Evolutionary conservation across 2,888 invertebrate species (phyloP).

Genomic region (Xestia rhomboidea): DNA sequence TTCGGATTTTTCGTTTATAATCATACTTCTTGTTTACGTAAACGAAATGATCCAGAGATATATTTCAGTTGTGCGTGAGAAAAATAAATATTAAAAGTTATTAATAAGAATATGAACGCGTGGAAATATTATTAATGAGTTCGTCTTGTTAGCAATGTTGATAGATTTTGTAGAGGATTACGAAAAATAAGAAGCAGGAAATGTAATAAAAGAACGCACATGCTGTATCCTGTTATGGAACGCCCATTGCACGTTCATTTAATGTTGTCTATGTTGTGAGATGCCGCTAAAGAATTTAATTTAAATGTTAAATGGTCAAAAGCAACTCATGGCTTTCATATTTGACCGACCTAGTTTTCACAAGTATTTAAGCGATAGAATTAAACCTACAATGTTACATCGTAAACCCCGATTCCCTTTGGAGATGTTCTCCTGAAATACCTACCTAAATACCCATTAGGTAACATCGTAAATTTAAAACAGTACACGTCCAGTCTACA

Average conservation of each 20-base stretch:
- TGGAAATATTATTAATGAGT: slow-evolving; percentile 51
- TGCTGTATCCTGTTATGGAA: not conserved
- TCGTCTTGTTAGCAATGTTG: slow-evolving; percentile 12
- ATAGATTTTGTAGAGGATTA: slow-evolving; percentile 10
- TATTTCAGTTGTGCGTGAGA: slow-evolving; percentile 23
- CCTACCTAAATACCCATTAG: not conserved
- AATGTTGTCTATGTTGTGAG: not conserved
- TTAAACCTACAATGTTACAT: not conserved
- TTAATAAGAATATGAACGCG: slow-evolving; percentile 47
- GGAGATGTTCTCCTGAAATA: not conserved
- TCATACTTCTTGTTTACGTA: slow-evolving; percentile 52
- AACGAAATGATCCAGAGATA: slow-evolving; percentile 49
- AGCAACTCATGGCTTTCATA: not conserved
- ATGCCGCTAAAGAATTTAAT: not conserved
- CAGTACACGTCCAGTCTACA: slow-evolving; percentile 15
- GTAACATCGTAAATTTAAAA: slow-evolving; percentile 18
- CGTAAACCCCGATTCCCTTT: not conserved
- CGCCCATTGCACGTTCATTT: not conserved
- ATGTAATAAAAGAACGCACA: not conserved
- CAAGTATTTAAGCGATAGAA: not conserved
- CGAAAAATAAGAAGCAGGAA: not conserved
- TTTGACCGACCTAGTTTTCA: not conserved
- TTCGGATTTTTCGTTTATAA: slow-evolving; percentile 50
- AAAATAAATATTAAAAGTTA: slow-evolving; percentile 41
- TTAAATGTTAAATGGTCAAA: not conserved